phyloP scores from a whole-genome alignment of 2,113 vertebrate genomes.

The Tapirus terrestris region DNA sequence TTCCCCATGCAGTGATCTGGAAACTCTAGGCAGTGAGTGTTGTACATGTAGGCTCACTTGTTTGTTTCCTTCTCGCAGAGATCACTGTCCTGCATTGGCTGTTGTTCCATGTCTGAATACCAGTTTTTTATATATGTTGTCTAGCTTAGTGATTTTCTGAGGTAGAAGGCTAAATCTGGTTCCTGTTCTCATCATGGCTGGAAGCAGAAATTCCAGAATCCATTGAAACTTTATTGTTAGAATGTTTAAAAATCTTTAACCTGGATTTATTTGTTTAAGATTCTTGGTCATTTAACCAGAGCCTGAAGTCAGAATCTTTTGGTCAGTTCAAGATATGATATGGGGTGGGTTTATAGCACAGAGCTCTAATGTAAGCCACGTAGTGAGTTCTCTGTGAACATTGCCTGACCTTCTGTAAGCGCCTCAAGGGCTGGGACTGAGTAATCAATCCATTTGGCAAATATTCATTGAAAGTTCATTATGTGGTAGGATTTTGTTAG shows the following conservation, averaged over 20 bases:
- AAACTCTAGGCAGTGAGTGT: not conserved
- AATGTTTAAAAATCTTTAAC: not conserved
- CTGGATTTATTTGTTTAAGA: not conserved
- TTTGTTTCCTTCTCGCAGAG: not conserved
- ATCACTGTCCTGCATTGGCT: not conserved
- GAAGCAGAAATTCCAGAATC: not conserved
- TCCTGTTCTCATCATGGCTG: not conserved
- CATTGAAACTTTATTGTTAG: not conserved
- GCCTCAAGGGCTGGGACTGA: not conserved
- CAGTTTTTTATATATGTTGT: not conserved
- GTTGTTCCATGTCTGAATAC: not conserved
- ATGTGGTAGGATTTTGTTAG: conserved; percentile 34
- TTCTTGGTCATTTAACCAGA: not conserved
- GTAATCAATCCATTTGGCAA: not conserved
- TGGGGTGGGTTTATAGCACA: not conserved
- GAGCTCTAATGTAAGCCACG: not conserved
- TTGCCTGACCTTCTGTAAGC: not conserved
- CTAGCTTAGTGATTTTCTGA: not conserved
- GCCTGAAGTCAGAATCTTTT: not conserved
- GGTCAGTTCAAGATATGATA: not conserved
- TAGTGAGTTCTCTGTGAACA: not conserved
- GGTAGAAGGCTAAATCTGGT: not conserved
- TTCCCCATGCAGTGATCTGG: not conserved
- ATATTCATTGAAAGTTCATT: conserved; percentile 6
- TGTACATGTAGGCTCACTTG: not conserved